Percentiles rank a stretch among this genome's conserved stretches.
phyloP scores from a whole-genome alignment of 2,888 invertebrate genomes.

The Zeuzera pyrina region DNA sequence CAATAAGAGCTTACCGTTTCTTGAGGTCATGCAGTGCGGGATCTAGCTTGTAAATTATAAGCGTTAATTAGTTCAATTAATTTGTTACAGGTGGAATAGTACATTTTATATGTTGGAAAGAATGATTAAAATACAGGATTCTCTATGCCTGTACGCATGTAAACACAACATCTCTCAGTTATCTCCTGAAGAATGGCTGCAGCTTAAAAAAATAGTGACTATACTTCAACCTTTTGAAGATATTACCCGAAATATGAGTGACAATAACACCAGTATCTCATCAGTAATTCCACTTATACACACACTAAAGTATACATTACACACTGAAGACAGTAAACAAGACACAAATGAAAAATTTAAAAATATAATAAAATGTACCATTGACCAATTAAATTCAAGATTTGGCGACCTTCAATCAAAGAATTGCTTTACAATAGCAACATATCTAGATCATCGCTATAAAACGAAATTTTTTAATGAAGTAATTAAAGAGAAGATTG shows the following conservation, averaged over 20 bases:
- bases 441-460: slow-evolving; percentile 14
- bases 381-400: slow-evolving; percentile 10
- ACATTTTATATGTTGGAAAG: slow-evolving; percentile 11
- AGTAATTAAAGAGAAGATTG: slow-evolving; percentile 10
- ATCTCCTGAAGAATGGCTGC: slow-evolving; percentile 16
- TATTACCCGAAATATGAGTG: slow-evolving; percentile 15
- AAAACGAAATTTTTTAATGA: slow-evolving; percentile 13
- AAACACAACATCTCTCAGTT: slow-evolving; percentile 14
- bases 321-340: slow-evolving; percentile 10
- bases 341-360: slow-evolving; percentile 12
- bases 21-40: not conserved
- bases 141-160: slow-evolving; percentile 10
- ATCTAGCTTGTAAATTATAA: slow-evolving; percentile 4
- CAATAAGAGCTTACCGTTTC: too few relatives aligned
- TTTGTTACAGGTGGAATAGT: slow-evolving; percentile 8
- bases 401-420: slow-evolving; percentile 10
- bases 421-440: slow-evolving; percentile 14
- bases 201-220: slow-evolving; percentile 13
- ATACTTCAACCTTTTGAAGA: slow-evolving; percentile 18
- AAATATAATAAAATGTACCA: slow-evolving; percentile 10
- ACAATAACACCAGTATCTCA: slow-evolving; percentile 14
- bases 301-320: slow-evolving; percentile 9
- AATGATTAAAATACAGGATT: slow-evolving; percentile 11
- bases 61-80: slow-evolving; percentile 7
- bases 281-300: slow-evolving; percentile 17